These are phyloP conservation scores for Zaprionus tsacasi DNA, from an alignment of 1,140 invertebrate genomes.

Conservation along the genomic window DNA sequence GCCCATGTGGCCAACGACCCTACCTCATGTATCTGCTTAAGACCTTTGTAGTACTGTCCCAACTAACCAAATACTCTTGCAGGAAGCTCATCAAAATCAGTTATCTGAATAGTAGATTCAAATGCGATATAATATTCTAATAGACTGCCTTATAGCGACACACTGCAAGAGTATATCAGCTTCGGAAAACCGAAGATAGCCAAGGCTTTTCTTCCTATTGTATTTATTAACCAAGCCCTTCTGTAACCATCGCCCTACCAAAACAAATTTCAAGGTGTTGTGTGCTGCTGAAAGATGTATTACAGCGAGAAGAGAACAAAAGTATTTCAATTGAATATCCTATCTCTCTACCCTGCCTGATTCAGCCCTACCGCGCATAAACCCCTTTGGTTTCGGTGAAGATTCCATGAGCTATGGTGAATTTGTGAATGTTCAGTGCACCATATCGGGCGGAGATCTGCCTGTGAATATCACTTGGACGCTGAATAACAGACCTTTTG, in stretches of 20 bases:
- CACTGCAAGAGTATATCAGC: constrained; percentile 1
- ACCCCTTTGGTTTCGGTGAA: constrained; percentile 87
- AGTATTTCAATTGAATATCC: background rate
- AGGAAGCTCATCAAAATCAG: background rate
- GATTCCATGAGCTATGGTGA: constrained; percentile 90
- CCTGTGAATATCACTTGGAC: constrained; percentile 88
- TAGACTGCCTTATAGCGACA: background rate
- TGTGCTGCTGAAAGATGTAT: constrained; percentile 36
- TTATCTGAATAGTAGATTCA: too few relatives aligned
- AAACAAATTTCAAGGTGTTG: constrained; percentile 21
- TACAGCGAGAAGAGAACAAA: background rate
- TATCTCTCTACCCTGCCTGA: constrained; percentile 78
- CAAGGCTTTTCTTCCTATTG: background rate
- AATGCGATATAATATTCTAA: background rate
- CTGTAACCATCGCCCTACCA: background rate
- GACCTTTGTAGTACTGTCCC: constrained; percentile 8
- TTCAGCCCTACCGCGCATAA: constrained; percentile 87
- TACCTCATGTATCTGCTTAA: background rate
- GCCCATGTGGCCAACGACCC: background rate
- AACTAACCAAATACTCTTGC: background rate
- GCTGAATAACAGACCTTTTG: constrained; percentile 85
- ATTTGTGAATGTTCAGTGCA: constrained; percentile 88
- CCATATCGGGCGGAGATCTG: constrained; percentile 88
- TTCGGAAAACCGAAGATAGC: constrained; percentile 27
- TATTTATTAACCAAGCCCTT: background rate